Percentiles rank a stretch among this genome's conserved stretches.
Evolutionary conservation across 2,797 vertebrate genomes (phyloP).

Genomic region (Eulemur coronatus): DNA sequence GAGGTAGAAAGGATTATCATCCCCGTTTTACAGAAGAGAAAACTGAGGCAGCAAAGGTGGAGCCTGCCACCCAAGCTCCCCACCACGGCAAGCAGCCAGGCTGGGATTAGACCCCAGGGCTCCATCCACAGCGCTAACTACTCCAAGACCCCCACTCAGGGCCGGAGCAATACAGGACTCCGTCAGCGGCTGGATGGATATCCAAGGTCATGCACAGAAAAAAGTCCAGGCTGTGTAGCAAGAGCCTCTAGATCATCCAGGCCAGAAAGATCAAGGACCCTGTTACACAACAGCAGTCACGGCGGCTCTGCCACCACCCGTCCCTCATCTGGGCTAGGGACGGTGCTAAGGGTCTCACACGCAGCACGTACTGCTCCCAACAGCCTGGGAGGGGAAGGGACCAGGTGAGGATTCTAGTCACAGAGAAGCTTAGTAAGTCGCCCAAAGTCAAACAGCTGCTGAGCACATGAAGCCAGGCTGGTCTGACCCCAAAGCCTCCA

Average conservation of each 20-base stretch:
- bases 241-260: not conserved
- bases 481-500: not conserved
- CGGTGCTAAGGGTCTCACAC: not conserved
- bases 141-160: not conserved
- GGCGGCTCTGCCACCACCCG: not conserved
- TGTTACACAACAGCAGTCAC: not conserved
- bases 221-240: not conserved
- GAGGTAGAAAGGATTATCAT: not conserved
- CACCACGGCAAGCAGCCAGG: not conserved
- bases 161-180: not conserved
- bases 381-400: accelerated
- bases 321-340: not conserved
- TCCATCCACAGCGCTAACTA: not conserved
- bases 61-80: not conserved
- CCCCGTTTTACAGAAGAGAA: not conserved
- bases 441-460: not conserved
- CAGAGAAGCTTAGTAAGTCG: not conserved
- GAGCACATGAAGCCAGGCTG: not conserved
- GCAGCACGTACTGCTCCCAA: accelerated
- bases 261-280: slow-evolving; percentile 7
- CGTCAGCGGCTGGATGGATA: not conserved
- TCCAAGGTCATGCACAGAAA: not conserved
- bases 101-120: not conserved
- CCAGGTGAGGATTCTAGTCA: not conserved
- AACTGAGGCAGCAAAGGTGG: not conserved